These are phyloP conservation scores for Nothoprocta perdicaria DNA, from an alignment of 2,113 vertebrate genomes.

Conservation along the genomic window DNA sequence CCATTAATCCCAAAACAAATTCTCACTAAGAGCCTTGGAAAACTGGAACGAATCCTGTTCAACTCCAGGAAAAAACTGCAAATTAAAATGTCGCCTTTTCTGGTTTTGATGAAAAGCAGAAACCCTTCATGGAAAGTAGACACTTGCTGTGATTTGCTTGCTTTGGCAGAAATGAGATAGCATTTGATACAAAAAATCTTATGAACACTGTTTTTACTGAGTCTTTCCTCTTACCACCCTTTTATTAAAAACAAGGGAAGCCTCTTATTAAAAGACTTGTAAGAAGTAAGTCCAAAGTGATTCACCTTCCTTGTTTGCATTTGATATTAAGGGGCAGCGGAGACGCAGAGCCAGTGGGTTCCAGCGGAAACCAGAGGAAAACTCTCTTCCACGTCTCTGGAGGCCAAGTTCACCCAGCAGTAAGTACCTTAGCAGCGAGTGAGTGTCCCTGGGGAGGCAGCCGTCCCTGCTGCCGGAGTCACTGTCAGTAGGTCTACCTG, in stretches of 20 bases:
- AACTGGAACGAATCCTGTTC: slow-evolving; percentile 31
- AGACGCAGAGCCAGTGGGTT: neutral
- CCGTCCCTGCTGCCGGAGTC: neutral
- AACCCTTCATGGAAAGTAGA: neutral
- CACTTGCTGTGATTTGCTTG: slow-evolving; percentile 27
- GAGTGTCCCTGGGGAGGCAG: neutral
- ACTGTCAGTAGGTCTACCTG: too few species aligned
- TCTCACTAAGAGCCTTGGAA: slow-evolving; percentile 1
- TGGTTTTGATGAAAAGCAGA: slow-evolving; percentile 57
- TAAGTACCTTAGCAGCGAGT: neutral
- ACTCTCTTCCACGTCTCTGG: neutral
- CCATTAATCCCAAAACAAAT: neutral
- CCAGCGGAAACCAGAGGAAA: neutral
- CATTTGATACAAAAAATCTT: slow-evolving; percentile 20
- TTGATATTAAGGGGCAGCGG: neutral
- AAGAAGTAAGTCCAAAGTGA: neutral
- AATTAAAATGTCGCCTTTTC: slow-evolving; percentile 60
- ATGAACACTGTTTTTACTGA: neutral
- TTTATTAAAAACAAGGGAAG: slow-evolving; percentile 33
- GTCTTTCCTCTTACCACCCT: neutral
- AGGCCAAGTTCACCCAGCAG: neutral
- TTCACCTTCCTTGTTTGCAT: neutral
- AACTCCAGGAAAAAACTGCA: slow-evolving; percentile 18
- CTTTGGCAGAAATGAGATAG: slow-evolving; percentile 16
- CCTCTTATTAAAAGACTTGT: neutral